Evolutionary conservation across 2,888 invertebrate genomes (phyloP), one percentile per base, ranked within the genome.

Genomic region (Ophion ventricosus): DNA sequence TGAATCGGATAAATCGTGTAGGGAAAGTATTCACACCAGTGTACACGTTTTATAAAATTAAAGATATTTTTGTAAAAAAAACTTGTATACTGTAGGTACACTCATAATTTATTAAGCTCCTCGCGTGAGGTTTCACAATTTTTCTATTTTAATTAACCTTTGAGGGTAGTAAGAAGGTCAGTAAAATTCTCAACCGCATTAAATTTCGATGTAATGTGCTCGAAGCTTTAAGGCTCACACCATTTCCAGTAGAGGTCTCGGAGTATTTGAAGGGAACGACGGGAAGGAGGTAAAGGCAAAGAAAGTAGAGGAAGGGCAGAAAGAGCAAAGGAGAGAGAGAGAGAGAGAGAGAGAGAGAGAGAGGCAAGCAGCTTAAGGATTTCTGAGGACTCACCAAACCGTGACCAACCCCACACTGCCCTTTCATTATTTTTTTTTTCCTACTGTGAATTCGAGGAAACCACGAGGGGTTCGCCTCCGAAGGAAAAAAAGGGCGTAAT

Each of bases 161-260:
- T 14, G 20, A 63, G 25, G 40, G 43, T 23, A 20, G 43, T 29
- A 64, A 54, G 63, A 63, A 64, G 2, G n/a, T 79, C 70, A 63
- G 59, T 35, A 73, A 77, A 83, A 69, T 83, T 73, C 77, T 77
- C 73, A 67, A 72, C 61, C 40, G 66, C 59, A 76, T 83, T 83
- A 80, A 80, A 76, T 76, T 67, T 76, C 74, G 74, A 66, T 80
- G 29, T 4, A 29, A 29, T 4, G 29, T 29, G 35, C 35, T 8
- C 35, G 35, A 7, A 35, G 35, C 35, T 35, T 7, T 8, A 35
- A 35, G 35, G 7, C 35, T 2, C 35, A 8, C 35, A 8, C 35
- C 35, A 35, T 35, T 29, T 35, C 35, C 35, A 35, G 35, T 8
- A 83, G 72, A 76, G 72, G 76, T 76, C 66, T 59, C 80, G 80